phyloP scores from a whole-genome alignment of 2,888 invertebrate genomes.

The Halictus ligatus region DNA sequence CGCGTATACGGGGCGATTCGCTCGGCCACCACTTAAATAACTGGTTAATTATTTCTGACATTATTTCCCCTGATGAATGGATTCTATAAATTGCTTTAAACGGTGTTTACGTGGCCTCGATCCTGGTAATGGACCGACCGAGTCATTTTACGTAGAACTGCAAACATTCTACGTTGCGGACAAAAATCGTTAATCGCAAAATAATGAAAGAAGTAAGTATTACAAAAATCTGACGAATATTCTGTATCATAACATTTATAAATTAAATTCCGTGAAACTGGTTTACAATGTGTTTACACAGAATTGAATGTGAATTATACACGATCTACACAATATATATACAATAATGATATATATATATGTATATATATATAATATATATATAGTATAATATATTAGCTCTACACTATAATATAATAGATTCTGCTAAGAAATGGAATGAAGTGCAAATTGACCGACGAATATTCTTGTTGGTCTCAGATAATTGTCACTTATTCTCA shows the following conservation, averaged over 20 bases:
- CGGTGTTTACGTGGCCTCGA: background rate
- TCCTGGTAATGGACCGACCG: background rate
- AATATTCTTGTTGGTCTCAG: too few species aligned
- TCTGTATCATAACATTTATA: background rate
- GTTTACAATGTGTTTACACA: background rate
- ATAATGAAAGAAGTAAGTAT: too few species aligned
- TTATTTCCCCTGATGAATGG: background rate
- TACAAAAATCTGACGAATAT: too few species aligned
- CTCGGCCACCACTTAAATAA: background rate
- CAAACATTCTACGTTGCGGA: background rate
- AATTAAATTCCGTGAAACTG: background rate
- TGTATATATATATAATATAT: too few species aligned
- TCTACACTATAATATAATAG: too few species aligned
- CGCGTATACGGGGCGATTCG: background rate
- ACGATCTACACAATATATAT: background rate
- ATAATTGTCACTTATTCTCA: too few species aligned
- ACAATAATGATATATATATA: too few species aligned
- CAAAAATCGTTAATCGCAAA: background rate
- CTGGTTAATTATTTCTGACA: background rate
- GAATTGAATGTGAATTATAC: background rate
- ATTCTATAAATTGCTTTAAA: constrained; percentile 1
- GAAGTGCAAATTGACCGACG: too few species aligned
- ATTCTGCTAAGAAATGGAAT: too few species aligned
- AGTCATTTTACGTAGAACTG: background rate
- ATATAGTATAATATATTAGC: too few species aligned